phyloP scores from a whole-genome alignment of 2,888 invertebrate genomes.

The Eilema caniola region DNA sequence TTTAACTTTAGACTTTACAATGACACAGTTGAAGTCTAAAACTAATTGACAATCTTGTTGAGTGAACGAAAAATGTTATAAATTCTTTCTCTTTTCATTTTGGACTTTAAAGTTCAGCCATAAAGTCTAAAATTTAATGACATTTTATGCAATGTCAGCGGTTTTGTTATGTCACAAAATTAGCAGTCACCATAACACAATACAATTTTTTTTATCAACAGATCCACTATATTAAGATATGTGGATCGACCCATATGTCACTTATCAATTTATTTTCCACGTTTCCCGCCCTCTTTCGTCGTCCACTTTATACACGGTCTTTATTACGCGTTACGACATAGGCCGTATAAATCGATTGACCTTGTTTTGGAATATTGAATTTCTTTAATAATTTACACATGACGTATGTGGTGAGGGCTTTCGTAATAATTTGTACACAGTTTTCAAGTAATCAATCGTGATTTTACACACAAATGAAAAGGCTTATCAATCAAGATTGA shows the following conservation, averaged over 20 bases:
- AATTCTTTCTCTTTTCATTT: too few relatives aligned
- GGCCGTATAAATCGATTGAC: constrained; percentile 1
- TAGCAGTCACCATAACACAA: too few relatives aligned
- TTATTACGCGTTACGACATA: neutral
- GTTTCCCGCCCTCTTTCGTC: neutral
- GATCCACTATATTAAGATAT: neutral
- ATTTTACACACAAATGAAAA: neutral
- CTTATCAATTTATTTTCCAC: neutral
- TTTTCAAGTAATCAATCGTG: neutral
- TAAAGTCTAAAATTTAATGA: too few relatives aligned
- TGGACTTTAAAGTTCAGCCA: too few relatives aligned
- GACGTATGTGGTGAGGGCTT: neutral
- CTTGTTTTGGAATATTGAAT: neutral
- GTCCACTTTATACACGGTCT: neutral
- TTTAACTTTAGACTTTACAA: too few relatives aligned
- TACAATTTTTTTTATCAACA: too few relatives aligned
- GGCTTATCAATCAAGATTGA: neutral
- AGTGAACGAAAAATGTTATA: too few relatives aligned
- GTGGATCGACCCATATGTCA: neutral
- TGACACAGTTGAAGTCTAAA: too few relatives aligned
- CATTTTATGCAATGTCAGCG: too few relatives aligned
- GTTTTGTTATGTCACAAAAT: too few relatives aligned
- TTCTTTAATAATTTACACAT: neutral
- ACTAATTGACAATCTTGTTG: too few relatives aligned
- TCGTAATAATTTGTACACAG: neutral